Percentiles rank a stretch among this genome's conserved stretches.
Conservation (phyloP, 2,797 vertebrate species). For the Chloroceryle inda region DNA sequence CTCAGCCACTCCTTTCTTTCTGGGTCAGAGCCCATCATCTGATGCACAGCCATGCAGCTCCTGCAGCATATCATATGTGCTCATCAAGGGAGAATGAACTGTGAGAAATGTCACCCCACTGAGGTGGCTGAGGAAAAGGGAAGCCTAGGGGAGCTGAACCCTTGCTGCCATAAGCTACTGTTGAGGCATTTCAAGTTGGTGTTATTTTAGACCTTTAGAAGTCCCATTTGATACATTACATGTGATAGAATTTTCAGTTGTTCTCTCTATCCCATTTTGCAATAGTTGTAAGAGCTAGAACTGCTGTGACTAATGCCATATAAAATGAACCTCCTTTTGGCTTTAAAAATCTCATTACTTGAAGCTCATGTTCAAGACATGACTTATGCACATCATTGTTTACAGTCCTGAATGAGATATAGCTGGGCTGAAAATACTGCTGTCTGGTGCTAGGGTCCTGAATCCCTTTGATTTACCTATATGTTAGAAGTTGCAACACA, state of each 20-base stretch:
- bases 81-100: background rate
- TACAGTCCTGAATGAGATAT: background rate
- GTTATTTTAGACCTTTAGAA: background rate
- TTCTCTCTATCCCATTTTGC: background rate
- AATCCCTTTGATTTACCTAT: background rate
- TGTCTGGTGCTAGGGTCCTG: background rate
- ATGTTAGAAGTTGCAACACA: background rate
- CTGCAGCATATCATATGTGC: fast-evolving
- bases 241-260: background rate
- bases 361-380: background rate
- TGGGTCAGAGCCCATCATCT: background rate
- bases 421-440: background rate
- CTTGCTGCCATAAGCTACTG: background rate
- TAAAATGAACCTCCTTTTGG: background rate
- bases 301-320: background rate
- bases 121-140: background rate
- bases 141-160: background rate
- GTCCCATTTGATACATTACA: background rate
- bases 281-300: background rate
- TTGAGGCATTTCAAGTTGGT: background rate
- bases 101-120: background rate
- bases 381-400: background rate
- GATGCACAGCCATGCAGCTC: fast-evolving
- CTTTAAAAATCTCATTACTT: background rate
- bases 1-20: background rate